Percentiles rank a stretch among this genome's conserved stretches.
Conservation (phyloP, 2,113 vertebrate genomes). For the Onychorhynchus coronatus region DNA sequence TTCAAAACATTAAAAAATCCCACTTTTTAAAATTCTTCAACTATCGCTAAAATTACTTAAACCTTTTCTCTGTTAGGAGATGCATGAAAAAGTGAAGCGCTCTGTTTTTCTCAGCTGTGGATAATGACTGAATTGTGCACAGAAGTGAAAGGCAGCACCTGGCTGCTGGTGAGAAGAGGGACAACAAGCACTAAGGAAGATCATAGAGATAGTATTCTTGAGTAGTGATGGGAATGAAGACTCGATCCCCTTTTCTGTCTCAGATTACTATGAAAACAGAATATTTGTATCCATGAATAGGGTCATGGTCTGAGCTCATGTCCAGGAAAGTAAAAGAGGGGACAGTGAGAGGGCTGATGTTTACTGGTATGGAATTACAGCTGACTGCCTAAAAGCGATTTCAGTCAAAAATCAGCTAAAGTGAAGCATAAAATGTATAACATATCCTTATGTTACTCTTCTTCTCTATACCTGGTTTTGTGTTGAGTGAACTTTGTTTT, state of each 20-base stretch:
- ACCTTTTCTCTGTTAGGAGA: not conserved
- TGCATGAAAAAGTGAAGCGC: not conserved
- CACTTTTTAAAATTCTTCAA: not conserved
- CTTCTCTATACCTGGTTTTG: slow-evolving; percentile 52
- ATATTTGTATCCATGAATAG: not conserved
- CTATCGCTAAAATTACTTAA: not conserved
- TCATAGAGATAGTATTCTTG: not conserved
- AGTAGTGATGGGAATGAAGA: not conserved
- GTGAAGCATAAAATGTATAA: not conserved
- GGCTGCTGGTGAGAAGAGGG: not conserved
- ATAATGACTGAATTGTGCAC: not conserved
- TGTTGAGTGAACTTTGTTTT: slow-evolving; percentile 61
- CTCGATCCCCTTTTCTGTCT: not conserved
- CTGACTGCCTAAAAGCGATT: not conserved
- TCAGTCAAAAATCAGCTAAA: not conserved
- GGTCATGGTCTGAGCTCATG: rapidly evolving
- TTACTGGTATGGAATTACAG: not conserved
- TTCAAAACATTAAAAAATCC: not conserved
- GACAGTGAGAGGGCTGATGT: not conserved
- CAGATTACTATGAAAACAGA: not conserved
- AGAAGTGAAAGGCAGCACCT: not conserved
- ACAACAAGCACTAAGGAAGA: not conserved
- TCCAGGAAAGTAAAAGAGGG: not conserved
- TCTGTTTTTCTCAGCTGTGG: not conserved
- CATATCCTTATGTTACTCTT: not conserved